phyloP scores from a whole-genome alignment of 2,888 invertebrate species.

The Prionchulus punctatus region DNA sequence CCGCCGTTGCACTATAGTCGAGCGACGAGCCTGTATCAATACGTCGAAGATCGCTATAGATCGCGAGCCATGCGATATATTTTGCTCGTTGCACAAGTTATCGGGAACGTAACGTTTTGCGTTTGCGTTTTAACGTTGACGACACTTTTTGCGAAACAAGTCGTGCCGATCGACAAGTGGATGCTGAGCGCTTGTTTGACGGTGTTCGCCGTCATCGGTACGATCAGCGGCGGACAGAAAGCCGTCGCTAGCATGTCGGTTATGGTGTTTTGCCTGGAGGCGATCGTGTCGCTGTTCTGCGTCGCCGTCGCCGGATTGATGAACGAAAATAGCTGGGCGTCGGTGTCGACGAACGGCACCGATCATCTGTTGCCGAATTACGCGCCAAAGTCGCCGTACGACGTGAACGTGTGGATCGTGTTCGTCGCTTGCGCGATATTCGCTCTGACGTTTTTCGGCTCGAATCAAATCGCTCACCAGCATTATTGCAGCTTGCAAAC shows the following conservation, averaged over 20 bases:
- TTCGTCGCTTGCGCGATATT: background rate
- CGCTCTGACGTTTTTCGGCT: background rate
- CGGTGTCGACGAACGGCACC: background rate
- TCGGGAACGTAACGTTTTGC: background rate
- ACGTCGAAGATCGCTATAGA: background rate
- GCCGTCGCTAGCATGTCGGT: no score
- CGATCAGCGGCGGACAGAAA: no score
- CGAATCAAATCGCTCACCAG: background rate
- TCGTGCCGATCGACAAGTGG: no score
- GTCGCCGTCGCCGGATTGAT: background rate
- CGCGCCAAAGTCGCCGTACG: background rate
- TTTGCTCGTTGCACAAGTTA: background rate
- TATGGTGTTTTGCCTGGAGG: no score
- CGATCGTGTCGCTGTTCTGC: no score
- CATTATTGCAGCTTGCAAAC: background rate
- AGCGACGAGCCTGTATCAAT: constrained; percentile 4
- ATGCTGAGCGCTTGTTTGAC: no score
- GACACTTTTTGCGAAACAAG: background rate
- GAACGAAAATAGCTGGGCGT: no score
- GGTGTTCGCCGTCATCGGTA: no score
- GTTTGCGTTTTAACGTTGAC: background rate
- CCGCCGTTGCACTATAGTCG: constrained; percentile 1
- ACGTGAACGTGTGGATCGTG: background rate
- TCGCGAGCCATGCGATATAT: background rate
- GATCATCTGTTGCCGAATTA: background rate